phyloP scores from a whole-genome alignment of 2,113 vertebrate genomes.

The Hylia prasina region DNA sequence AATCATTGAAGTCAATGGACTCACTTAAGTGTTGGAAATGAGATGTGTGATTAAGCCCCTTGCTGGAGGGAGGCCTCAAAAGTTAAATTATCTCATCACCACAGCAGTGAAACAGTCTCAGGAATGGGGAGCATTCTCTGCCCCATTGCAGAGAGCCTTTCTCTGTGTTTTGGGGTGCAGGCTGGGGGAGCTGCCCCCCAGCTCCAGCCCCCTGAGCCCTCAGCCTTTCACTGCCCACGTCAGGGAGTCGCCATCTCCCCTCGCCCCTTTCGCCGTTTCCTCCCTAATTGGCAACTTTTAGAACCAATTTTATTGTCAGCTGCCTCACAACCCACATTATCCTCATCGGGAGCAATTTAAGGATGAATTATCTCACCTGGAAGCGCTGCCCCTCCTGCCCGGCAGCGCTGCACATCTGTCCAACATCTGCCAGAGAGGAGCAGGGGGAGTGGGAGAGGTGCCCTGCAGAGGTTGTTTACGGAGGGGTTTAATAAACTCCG shows the following conservation, averaged over 20 bases:
- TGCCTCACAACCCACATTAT: background rate
- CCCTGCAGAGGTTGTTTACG: background rate
- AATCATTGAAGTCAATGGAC: slow-evolving; percentile 18
- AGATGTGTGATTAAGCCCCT: slow-evolving; percentile 5
- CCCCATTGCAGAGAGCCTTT: accelerated
- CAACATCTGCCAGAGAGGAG: background rate
- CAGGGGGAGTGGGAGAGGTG: background rate
- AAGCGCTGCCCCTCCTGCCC: background rate
- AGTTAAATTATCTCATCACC: background rate
- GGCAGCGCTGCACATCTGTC: background rate
- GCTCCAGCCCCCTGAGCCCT: background rate
- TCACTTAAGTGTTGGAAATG: slow-evolving; percentile 14
- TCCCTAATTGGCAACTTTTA: background rate
- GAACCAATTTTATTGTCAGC: background rate
- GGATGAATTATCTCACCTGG: background rate
- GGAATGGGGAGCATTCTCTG: background rate
- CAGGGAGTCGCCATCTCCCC: accelerated
- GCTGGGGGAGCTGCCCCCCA: background rate
- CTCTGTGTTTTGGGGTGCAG: background rate
- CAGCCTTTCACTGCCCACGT: background rate
- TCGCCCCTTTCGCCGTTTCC: accelerated
- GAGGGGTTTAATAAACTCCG: slow-evolving; percentile 29
- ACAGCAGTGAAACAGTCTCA: background rate
- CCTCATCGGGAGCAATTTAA: background rate
- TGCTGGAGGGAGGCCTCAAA: background rate